Percentiles rank a stretch among this genome's conserved stretches.
Conservation (phyloP, 2,797 vertebrate species). For the Vultur gryphus region DNA sequence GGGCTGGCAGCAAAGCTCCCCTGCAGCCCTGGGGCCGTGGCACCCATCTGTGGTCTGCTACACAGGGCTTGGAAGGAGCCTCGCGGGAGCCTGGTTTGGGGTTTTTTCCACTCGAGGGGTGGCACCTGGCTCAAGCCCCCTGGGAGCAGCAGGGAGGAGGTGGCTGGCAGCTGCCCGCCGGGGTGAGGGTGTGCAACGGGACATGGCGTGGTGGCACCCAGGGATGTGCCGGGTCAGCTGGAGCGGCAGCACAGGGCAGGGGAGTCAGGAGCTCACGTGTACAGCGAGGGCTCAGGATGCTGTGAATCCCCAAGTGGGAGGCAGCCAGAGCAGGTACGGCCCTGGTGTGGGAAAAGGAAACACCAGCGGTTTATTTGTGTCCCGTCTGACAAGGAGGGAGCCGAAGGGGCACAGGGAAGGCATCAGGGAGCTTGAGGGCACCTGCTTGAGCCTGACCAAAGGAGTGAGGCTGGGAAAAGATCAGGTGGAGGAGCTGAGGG, state of each 20-base stretch:
- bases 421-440: not conserved
- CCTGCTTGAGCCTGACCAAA: not conserved
- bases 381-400: not conserved
- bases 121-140: not conserved
- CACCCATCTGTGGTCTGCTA: not conserved
- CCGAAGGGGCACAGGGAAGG: not conserved
- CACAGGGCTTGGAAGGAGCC: not conserved
- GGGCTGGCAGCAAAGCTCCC: not conserved
- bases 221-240: not conserved
- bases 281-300: not conserved
- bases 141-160: not conserved
- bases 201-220: not conserved
- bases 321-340: not conserved
- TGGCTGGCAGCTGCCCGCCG: not conserved
- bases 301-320: not conserved
- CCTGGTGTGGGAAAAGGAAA: not conserved
- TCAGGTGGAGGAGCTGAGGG: not conserved
- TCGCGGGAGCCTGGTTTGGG: rapidly evolving
- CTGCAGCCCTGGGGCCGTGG: not conserved
- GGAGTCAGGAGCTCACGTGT: not conserved
- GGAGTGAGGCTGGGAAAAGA: not conserved
- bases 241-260: not conserved
- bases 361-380: not conserved
- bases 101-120: not conserved
- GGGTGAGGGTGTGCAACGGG: not conserved